phyloP scores from a whole-genome alignment of 2,113 vertebrate genomes.

The Struthidea cinerea region DNA sequence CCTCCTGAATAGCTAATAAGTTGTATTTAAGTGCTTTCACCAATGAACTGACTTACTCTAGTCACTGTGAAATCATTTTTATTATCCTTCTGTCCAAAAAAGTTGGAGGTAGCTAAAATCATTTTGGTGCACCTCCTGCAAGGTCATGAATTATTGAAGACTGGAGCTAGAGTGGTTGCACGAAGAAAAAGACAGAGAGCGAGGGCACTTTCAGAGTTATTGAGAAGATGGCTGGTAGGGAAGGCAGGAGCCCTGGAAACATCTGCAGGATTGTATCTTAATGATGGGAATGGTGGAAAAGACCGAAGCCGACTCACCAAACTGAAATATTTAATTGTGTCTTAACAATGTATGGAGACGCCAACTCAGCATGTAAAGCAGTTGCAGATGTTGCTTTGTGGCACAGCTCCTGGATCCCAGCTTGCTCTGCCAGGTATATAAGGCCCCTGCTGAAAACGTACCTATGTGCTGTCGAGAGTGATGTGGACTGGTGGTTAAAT shows the following conservation, averaged over 20 bases:
- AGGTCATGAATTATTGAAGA: conserved; percentile 33
- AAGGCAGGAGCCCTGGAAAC: neutral
- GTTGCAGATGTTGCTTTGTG: neutral
- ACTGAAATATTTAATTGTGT: conserved; percentile 6
- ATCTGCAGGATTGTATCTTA: neutral
- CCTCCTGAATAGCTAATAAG: conserved; percentile 54
- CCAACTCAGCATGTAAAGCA: neutral
- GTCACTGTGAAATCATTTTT: conserved; percentile 42
- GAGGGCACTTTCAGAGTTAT: neutral
- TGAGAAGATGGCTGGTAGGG: neutral
- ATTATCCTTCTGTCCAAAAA: conserved; percentile 35
- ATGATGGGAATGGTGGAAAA: neutral
- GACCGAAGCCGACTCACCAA: neutral
- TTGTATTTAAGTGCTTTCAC: conserved; percentile 49
- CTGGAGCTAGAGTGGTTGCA: neutral
- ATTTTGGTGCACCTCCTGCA: conserved; percentile 13
- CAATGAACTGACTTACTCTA: conserved; percentile 30
- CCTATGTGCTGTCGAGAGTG: neutral
- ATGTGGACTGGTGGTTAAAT: neutral
- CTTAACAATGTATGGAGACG: neutral
- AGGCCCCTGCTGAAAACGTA: neutral
- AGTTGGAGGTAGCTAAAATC: conserved; percentile 3
- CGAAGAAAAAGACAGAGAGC: neutral
- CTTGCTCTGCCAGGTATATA: neutral
- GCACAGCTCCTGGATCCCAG: neutral